Evolutionary conservation across 1,140 invertebrate species (phyloP).

Genomic region (Reticulitermes speratus): DNA sequence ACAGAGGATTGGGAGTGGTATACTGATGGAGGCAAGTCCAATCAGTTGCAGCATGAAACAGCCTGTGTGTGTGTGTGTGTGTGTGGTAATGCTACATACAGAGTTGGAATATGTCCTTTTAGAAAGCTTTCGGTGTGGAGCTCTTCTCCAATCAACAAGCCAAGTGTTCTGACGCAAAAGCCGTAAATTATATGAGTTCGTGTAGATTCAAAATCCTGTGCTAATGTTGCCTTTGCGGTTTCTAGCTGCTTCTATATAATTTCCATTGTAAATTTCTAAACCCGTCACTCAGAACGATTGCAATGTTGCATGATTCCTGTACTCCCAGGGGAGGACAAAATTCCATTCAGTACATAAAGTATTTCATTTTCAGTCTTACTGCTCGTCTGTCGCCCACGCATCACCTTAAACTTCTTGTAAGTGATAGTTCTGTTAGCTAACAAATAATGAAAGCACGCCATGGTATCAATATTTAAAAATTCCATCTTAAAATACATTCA

Average conservation of each 20-base stretch:
- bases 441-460: too few relatives aligned
- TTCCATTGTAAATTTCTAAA: not conserved
- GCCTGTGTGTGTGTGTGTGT: not conserved
- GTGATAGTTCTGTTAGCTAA: too few relatives aligned
- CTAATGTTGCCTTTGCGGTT: not conserved
- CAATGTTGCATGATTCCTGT: not conserved
- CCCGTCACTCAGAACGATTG: not conserved
- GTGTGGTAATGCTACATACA: not conserved
- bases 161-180: not conserved
- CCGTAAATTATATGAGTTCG: slow-evolving; percentile 6
- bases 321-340: not conserved
- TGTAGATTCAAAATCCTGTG: not conserved
- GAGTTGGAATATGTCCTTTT: too few relatives aligned
- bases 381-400: too few relatives aligned
- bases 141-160: not conserved
- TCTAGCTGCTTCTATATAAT: not conserved
- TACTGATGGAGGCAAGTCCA: not conserved
- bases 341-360: too few relatives aligned
- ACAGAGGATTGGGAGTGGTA: not conserved
- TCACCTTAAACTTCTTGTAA: too few relatives aligned
- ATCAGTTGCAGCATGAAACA: not conserved
- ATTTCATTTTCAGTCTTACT: too few relatives aligned
- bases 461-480: too few relatives aligned
- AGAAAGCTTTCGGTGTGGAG: not conserved
- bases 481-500: too few relatives aligned